Conservation (phyloP, 2,113 vertebrate species). For the Ceratotherium simum region DNA sequence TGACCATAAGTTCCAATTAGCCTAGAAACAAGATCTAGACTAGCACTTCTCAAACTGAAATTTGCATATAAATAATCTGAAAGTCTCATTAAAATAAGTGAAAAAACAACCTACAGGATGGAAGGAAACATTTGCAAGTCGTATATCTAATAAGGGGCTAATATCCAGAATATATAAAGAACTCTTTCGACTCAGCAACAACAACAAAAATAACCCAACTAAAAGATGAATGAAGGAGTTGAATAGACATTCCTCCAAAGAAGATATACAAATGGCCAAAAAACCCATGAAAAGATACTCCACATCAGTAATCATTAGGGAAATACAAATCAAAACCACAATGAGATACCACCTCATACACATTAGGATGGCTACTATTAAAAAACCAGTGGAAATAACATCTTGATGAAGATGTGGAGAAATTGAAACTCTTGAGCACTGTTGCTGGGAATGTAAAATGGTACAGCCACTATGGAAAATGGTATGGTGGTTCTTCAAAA, state of each 20-base stretch:
- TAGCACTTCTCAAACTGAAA: background rate
- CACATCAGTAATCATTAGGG: background rate
- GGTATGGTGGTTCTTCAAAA: background rate
- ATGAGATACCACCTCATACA: background rate
- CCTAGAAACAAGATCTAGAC: background rate
- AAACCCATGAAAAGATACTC: background rate
- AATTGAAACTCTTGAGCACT: background rate
- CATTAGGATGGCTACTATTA: too few relatives aligned
- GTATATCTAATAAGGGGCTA: background rate
- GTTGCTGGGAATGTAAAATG: background rate
- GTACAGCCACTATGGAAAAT: background rate
- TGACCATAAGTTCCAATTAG: background rate
- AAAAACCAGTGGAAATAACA: background rate
- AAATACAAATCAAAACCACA: background rate
- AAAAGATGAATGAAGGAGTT: background rate
- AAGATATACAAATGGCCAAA: background rate
- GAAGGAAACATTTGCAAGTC: background rate
- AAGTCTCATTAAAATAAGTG: background rate
- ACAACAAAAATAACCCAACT: too few relatives aligned
- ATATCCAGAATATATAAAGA: background rate
- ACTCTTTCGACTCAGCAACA: too few relatives aligned
- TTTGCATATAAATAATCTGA: background rate
- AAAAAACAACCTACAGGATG: background rate
- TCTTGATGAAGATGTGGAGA: background rate
- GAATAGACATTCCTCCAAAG: background rate